phyloP scores from a whole-genome alignment of 2,888 invertebrate species.

The Melanostoma mellinum region DNA sequence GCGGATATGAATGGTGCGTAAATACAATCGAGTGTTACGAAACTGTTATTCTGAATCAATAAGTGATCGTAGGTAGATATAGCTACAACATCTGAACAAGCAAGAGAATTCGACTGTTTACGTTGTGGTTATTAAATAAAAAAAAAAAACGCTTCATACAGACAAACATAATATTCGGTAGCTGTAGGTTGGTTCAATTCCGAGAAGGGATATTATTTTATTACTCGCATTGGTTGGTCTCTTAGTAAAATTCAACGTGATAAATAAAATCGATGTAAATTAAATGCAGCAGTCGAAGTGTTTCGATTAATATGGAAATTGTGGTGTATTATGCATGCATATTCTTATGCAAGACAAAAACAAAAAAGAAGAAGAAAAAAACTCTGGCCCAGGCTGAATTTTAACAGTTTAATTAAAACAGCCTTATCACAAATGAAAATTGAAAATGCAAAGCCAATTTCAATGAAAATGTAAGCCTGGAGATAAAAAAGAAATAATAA shows the following conservation, averaged over 20 bases:
- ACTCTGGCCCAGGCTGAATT: too few species aligned
- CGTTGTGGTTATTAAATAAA: not conserved
- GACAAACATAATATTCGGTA: too few species aligned
- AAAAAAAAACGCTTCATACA: too few species aligned
- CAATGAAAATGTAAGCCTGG: too few species aligned
- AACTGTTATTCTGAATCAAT: constrained; percentile 58
- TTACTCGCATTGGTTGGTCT: constrained; percentile 4
- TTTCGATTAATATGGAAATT: constrained; percentile 46
- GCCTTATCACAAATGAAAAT: too few species aligned
- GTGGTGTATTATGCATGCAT: constrained; percentile 17
- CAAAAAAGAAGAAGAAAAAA: too few species aligned
- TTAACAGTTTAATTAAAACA: too few species aligned
- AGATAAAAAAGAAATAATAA: too few species aligned
- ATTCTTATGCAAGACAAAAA: not conserved
- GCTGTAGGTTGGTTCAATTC: too few species aligned
- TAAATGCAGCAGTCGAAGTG: constrained; percentile 45
- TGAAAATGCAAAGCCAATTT: too few species aligned
- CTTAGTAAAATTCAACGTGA: constrained; percentile 9
- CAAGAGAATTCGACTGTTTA: constrained; percentile 32
- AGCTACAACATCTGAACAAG: constrained; percentile 18
- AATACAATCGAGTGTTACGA: constrained; percentile 50
- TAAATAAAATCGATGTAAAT: constrained; percentile 50
- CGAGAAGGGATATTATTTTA: constrained; percentile 31
- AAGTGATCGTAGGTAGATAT: constrained; percentile 24
- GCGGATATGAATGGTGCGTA: constrained; percentile 49